phyloP scores from a whole-genome alignment of 2,113 vertebrate genomes.

The Nettapus auritus region DNA sequence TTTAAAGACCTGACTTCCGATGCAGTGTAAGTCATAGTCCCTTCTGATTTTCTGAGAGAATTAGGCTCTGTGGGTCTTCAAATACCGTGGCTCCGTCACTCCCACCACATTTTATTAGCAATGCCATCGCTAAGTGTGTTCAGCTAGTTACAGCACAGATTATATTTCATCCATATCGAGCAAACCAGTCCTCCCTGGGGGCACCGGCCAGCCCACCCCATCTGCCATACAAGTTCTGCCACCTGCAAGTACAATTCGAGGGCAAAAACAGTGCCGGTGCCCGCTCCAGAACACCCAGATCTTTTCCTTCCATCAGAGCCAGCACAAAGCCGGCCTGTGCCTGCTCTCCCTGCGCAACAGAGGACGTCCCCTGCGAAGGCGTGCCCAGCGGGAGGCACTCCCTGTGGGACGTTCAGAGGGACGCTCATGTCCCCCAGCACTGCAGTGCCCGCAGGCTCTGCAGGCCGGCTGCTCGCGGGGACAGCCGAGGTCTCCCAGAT shows the following conservation, averaged over 20 bases:
- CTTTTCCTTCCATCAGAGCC: background rate
- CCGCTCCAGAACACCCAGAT: background rate
- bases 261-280: background rate
- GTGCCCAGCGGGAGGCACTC: rapidly evolving
- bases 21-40: background rate
- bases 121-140: background rate
- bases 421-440: background rate
- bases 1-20: background rate
- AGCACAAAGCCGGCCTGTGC: background rate
- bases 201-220: background rate
- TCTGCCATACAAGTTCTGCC: background rate
- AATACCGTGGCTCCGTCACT: background rate
- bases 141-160: background rate
- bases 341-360: background rate
- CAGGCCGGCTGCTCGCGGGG: background rate
- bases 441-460: background rate
- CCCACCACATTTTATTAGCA: background rate
- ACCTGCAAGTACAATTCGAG: background rate
- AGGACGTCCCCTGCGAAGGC: background rate
- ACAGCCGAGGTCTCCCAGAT: background rate
- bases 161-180: background rate
- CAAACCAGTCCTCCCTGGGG: background rate
- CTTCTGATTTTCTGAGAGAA: background rate
- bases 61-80: background rate
- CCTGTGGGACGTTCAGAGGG: background rate